A percentile compares a stretch with the other conserved stretches of the same genome.
Conservation (phyloP, 2,888 invertebrate genomes). For the Bembecia ichneumoniformis region DNA sequence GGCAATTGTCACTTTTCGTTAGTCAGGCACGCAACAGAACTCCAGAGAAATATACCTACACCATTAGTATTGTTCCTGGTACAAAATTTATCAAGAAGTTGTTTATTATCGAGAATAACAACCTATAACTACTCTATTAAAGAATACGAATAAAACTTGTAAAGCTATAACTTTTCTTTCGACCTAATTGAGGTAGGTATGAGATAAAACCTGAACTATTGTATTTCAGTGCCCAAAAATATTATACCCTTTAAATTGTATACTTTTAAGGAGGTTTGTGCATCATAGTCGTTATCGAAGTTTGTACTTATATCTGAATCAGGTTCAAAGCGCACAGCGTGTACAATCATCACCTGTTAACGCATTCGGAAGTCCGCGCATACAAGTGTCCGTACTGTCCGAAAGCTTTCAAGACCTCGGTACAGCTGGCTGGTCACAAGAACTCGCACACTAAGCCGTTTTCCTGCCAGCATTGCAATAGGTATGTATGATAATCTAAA, state of each 20-base stretch:
- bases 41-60: too few species aligned
- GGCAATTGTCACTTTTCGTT: too few species aligned
- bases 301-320: constrained; percentile 3
- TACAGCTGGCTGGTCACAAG: constrained; percentile 84
- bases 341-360: constrained; percentile 82
- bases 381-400: constrained; percentile 84
- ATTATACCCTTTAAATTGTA: not conserved
- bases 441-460: constrained; percentile 88
- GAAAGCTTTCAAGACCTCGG: constrained; percentile 85
- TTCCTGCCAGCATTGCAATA: constrained; percentile 81
- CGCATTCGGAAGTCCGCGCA: constrained; percentile 81
- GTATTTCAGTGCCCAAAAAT: too few species aligned
- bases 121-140: too few species aligned
- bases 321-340: constrained; percentile 86
- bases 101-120: too few species aligned
- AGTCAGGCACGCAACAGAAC: too few species aligned
- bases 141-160: too few species aligned
- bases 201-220: too few species aligned
- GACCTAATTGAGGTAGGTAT: too few species aligned
- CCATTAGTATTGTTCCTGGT: too few species aligned
- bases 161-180: too few species aligned
- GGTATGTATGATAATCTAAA: constrained; percentile 24
- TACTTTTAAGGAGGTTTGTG: not conserved
- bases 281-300: not conserved
- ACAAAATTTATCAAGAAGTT: too few species aligned